Conservation (phyloP, 2,888 invertebrate species). For the Idaea straminata region DNA sequence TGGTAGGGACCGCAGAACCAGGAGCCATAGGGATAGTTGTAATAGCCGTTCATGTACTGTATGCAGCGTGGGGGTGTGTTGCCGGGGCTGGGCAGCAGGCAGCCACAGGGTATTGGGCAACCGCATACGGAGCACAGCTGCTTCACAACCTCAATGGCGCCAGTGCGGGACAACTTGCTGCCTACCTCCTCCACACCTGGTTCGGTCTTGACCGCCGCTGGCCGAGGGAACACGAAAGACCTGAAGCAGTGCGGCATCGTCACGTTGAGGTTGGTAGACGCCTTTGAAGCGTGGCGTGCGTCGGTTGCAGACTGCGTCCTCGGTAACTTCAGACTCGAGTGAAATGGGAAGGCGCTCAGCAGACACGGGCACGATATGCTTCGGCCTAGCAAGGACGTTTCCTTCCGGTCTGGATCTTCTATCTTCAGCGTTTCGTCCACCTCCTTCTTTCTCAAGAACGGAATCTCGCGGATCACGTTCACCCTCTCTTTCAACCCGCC, state of each 20-base stretch:
- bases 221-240: constrained; percentile 17
- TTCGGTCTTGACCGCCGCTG: neutral
- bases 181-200: neutral
- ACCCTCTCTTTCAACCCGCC: neutral
- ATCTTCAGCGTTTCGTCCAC: neutral
- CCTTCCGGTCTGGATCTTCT: neutral
- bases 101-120: constrained; percentile 32
- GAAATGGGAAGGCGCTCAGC: neutral
- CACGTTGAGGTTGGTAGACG: neutral
- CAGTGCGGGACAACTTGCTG: neutral
- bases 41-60: constrained; percentile 61
- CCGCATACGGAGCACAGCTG: constrained; percentile 31
- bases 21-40: constrained; percentile 60
- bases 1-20: constrained; percentile 69
- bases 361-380: constrained; percentile 2
- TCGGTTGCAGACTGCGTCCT: constrained; percentile 2
- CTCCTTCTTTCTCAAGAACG: neutral
- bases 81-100: constrained; percentile 25
- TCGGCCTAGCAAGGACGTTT: neutral
- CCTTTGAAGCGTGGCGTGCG: neutral
- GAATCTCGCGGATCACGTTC: neutral
- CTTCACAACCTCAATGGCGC: neutral
- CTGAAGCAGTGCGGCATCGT: constrained; percentile 10
- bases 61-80: constrained; percentile 50
- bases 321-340: neutral